Conservation (phyloP, 2,797 vertebrate genomes). For the Staurois parvus region DNA sequence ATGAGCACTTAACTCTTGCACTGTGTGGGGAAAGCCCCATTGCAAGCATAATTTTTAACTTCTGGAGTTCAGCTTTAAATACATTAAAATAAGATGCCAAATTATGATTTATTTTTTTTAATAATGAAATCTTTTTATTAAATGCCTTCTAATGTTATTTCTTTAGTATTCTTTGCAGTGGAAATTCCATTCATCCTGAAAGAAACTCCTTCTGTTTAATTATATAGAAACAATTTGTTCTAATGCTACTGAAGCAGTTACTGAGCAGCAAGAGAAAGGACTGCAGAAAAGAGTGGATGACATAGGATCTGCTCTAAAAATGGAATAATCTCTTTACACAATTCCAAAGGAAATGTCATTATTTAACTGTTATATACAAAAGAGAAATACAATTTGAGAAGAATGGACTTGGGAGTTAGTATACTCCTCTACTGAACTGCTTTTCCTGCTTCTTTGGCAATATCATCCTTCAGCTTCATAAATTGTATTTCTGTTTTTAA, state of each 20-base stretch:
- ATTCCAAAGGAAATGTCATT: neutral
- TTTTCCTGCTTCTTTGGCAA: no score
- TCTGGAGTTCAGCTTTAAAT: no score
- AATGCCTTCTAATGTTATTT: neutral
- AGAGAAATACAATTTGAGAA: no score
- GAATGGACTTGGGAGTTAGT: no score
- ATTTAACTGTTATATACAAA: neutral
- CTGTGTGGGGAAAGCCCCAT: no score
- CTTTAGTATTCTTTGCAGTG: neutral
- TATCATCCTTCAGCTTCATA: no score
- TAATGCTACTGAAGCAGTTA: neutral
- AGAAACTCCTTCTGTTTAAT: neutral
- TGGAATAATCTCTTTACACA: neutral
- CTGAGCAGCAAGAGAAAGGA: neutral
- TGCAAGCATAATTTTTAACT: no score
- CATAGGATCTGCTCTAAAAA: neutral
- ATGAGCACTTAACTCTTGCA: no score
- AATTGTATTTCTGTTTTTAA: no score
- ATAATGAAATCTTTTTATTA: neutral
- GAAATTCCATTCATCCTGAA: slow-evolving; percentile 9
- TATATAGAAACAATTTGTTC: slow-evolving; percentile 5
- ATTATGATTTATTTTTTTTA: no score
- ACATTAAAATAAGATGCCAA: no score
- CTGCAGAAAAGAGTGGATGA: neutral
- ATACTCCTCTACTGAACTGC: no score